A percentile compares a stretch with the other conserved stretches of the same genome.
phyloP scores from a whole-genome alignment of 1,140 invertebrate genomes.

The Hycleus phaleratus region DNA sequence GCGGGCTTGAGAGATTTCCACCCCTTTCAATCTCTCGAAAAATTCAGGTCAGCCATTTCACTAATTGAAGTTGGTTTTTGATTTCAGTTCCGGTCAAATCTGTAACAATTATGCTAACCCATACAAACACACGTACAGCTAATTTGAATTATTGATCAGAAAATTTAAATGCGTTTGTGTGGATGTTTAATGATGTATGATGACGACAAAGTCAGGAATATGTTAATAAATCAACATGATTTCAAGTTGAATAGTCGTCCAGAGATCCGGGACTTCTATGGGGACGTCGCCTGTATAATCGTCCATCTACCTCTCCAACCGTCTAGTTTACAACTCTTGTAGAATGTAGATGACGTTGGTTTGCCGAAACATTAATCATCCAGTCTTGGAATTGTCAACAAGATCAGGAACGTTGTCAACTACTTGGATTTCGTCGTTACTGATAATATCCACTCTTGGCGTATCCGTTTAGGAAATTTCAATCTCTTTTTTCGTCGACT shows the following conservation, averaged over 20 bases:
- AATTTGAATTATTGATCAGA: conserved; percentile 6
- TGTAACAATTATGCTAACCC: no score
- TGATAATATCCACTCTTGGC: neutral
- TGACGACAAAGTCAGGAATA: conserved; percentile 4
- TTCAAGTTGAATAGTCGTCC: no score
- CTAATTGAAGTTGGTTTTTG: no score
- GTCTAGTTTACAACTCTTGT: conserved; percentile 1
- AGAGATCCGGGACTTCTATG: no score
- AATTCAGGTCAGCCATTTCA: no score
- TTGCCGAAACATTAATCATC: conserved; percentile 2
- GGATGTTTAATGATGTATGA: conserved; percentile 2
- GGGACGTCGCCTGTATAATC: no score
- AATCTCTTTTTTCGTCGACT: no score
- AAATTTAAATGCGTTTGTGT: neutral
- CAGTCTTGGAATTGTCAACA: conserved; percentile 4
- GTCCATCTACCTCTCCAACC: neutral
- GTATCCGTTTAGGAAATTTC: no score
- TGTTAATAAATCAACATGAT: conserved; percentile 9
- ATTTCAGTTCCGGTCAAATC: no score
- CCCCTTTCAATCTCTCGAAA: no score
- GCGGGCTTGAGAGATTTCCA: no score
- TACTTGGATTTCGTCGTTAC: conserved; percentile 1
- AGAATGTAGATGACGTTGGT: conserved; percentile 4
- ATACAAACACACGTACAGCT: neutral
- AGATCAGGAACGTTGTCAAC: conserved; percentile 4